Conservation (phyloP, 1,140 invertebrate genomes). For the Heliothis subflexa region DNA sequence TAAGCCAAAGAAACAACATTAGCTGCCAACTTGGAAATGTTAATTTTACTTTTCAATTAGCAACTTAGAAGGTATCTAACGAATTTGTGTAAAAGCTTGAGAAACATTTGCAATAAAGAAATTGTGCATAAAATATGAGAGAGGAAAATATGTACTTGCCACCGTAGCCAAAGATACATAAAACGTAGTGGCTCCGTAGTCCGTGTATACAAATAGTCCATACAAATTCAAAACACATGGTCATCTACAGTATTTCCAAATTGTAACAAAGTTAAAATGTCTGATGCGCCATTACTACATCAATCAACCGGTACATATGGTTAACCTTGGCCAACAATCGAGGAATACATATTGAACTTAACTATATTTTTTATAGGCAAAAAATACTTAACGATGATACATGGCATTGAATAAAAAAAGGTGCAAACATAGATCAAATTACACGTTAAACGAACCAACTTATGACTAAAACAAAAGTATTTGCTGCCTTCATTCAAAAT, state of each 20-base stretch:
- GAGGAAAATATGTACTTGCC: too few species aligned
- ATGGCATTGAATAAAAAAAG: not conserved
- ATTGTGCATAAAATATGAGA: constrained; percentile 21
- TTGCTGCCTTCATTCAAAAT: constrained; percentile 44
- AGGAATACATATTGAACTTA: too few species aligned
- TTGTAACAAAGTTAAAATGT: too few species aligned
- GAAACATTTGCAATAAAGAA: not conserved
- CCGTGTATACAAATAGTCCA: not conserved
- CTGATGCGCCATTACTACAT: too few species aligned
- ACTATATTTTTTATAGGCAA: too few species aligned
- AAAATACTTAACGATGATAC: not conserved
- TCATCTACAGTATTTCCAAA: too few species aligned
- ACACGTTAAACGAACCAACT: constrained; percentile 32
- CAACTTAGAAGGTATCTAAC: constrained; percentile 18
- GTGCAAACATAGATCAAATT: constrained; percentile 6
- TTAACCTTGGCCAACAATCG: too few species aligned
- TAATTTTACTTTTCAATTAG: constrained; percentile 26
- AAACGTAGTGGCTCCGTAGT: too few species aligned
- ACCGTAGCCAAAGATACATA: too few species aligned
- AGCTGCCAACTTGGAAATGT: not conserved
- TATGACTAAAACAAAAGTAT: constrained; percentile 44
- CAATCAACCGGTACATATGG: too few species aligned
- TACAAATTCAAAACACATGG: too few species aligned
- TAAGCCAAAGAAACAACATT: not conserved
- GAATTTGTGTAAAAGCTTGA: constrained; percentile 1